Evolutionary conservation across 2,888 invertebrate species (phyloP), one percentile per base, ranked within the genome.

Genomic region (Oscheius sp.): DNA sequence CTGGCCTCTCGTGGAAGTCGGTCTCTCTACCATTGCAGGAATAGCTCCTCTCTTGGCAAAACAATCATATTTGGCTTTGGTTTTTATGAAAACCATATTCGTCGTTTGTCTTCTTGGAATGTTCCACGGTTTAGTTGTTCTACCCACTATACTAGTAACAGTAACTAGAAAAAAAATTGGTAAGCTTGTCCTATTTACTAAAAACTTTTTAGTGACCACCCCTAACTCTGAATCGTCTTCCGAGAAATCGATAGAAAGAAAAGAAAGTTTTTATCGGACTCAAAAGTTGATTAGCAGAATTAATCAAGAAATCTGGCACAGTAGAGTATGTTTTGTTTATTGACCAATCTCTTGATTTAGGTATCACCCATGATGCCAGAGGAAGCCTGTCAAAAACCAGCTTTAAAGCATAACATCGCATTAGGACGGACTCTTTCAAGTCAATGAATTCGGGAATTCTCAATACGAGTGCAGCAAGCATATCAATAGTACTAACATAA

Each of bases 1-100:
- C 14, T 84, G 82, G 83, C 82, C 82, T 14, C 72, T 82, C 70
- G 61, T 76, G 20, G 80, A 78, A 68, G 81, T 82, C 17, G 83
- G 82, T 2, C 59, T 83, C 1, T 81, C 82, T 24, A 84, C 82
- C 12, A 78, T 84, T 12, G 80, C 84, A 33, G 82, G 82, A 3
- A 65, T 82, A 6, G 69, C 75, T 20, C 83, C 82, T 6, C 73
- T 82, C 8, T 74, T 82, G 33, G 74, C 84, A 73, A 82, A 82
- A 59, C 82, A 81, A 65, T 81, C 81, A 38, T 82, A 82, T 61
- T 71, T 82, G 63, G 83, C 83, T 0, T 50, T 84, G 17, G 82
- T 82, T 45, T 82, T 82, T 66, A 63, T 82, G 49, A 82, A 82
- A 69, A 80, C 80, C 8, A 82, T 82, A 62, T 63, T 77, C 17